phyloP scores from a whole-genome alignment of 2,797 vertebrate species.

The Scolopax rusticola region DNA sequence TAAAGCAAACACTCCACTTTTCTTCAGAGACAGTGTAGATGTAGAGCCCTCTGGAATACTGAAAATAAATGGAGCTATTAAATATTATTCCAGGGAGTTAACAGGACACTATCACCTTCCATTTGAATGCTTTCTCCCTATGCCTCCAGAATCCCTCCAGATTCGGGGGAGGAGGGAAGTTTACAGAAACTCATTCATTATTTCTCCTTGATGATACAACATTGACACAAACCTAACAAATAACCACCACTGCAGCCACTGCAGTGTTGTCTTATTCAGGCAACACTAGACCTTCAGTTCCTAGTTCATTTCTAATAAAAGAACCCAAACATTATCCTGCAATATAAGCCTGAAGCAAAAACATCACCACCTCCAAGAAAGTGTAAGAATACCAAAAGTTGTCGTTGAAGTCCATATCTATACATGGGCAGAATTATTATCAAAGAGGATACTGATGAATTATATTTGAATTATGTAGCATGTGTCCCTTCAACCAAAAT shows the following conservation, averaged over 20 bases:
- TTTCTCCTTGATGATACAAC: neutral
- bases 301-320: neutral
- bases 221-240: neutral
- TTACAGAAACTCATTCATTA: neutral
- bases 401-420: fast-evolving
- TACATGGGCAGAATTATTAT: neutral
- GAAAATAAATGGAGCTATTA: neutral
- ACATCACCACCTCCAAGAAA: neutral
- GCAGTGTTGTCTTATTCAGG: neutral
- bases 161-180: neutral
- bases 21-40: neutral
- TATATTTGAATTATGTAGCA: neutral
- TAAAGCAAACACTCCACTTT: neutral
- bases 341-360: neutral
- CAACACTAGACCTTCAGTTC: neutral
- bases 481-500: neutral
- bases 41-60: neutral
- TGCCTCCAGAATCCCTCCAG: neutral
- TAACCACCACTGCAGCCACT: neutral
- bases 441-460: neutral
- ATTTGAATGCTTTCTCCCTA: neutral
- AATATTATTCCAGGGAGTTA: neutral
- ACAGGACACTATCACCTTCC: neutral
- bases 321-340: fast-evolving
- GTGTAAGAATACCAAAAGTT: neutral